A percentile compares a stretch with the other conserved stretches of the same genome.
Conservation (phyloP, 1,140 invertebrate species). For the Brevipalpus yothersi region DNA sequence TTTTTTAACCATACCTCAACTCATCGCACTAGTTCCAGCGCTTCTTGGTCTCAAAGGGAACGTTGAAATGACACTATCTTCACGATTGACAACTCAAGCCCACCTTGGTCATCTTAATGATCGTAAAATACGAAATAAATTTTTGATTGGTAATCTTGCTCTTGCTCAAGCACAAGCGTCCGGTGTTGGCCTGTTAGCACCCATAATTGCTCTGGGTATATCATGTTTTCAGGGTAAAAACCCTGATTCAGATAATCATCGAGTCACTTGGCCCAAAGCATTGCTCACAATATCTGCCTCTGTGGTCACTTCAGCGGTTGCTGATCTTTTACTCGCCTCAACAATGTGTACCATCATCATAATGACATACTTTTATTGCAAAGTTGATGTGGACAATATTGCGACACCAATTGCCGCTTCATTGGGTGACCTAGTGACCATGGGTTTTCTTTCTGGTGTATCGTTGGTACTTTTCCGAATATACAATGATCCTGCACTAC, state of each 20-base stretch:
- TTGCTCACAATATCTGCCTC: conserved; percentile 58
- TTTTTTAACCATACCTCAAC: conserved; percentile 55
- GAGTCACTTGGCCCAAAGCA: not conserved
- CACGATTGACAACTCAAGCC: conserved; percentile 47
- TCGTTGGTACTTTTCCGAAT: not conserved
- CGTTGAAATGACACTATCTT: conserved; percentile 89
- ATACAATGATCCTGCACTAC: not conserved
- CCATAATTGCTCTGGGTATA: conserved; percentile 55
- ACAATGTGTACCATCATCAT: conserved; percentile 28
- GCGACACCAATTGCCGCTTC: conserved; percentile 33
- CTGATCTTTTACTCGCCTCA: conserved; percentile 17
- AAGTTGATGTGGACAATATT: conserved; percentile 27
- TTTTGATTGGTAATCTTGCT: conserved; percentile 60
- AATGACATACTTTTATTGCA: conserved; percentile 31
- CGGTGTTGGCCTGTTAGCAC: conserved; percentile 70
- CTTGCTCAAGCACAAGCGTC: conserved; percentile 55
- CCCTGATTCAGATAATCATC: not conserved
- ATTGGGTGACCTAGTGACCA: conserved; percentile 26
- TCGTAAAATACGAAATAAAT: conserved; percentile 34
- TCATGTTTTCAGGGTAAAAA: conserved; percentile 37
- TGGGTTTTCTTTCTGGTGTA: conserved; percentile 21
- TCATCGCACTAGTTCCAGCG: conserved; percentile 78
- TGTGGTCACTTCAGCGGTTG: conserved; percentile 63
- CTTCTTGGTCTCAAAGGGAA: conserved; percentile 84
- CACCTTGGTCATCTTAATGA: conserved; percentile 53